A percentile compares a stretch with the other conserved stretches of the same genome.
These are phyloP conservation scores for Syrrhaptes paradoxus DNA, from an alignment of 2,113 vertebrate species.

Conservation along the genomic window DNA sequence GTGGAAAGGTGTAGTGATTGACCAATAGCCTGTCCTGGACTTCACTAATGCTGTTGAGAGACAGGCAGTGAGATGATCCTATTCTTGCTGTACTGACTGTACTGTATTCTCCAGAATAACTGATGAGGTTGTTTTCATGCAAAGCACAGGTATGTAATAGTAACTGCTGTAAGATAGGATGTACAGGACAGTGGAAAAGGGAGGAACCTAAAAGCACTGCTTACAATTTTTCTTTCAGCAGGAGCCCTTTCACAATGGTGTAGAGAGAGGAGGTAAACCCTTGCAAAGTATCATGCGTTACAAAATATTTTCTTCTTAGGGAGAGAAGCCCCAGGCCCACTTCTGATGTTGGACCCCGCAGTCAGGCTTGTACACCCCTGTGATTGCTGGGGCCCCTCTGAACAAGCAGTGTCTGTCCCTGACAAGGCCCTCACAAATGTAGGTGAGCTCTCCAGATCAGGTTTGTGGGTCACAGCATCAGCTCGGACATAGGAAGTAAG, in stretches of 20 bases:
- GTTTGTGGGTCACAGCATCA: background rate
- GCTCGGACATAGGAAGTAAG: accelerated
- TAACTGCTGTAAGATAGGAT: background rate
- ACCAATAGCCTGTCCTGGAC: background rate
- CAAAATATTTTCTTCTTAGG: background rate
- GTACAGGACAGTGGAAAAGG: background rate
- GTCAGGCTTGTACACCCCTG: background rate
- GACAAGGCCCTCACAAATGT: background rate
- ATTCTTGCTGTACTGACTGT: background rate
- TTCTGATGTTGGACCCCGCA: background rate
- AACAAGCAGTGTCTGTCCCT: background rate
- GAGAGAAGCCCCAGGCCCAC: background rate
- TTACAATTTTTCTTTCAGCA: background rate
- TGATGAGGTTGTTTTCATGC: background rate
- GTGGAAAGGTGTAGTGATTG: accelerated
- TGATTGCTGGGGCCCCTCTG: background rate
- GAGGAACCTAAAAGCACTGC: background rate
- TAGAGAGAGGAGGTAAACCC: background rate
- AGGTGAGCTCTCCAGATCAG: background rate
- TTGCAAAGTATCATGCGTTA: background rate
- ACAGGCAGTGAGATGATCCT: background rate
- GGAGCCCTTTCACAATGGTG: background rate
- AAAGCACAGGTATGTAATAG: background rate
- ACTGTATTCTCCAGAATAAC: background rate
- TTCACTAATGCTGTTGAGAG: accelerated